Evolutionary conservation across 2,888 invertebrate genomes (phyloP), one percentile per base, ranked within the genome.

Genomic region (Clanis bilineata): DNA sequence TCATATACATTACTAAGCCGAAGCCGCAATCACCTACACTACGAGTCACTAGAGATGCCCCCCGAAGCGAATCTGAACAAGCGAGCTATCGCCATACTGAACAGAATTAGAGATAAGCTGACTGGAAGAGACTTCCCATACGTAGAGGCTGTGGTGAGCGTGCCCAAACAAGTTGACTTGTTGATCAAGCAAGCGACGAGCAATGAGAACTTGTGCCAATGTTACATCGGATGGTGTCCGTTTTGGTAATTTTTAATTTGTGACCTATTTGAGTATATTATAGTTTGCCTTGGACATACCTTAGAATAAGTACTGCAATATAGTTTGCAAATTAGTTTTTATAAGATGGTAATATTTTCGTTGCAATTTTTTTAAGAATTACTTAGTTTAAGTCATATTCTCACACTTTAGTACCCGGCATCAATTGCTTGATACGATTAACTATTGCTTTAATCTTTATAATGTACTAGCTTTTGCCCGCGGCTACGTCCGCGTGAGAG

Each of bases 121-220:
- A 99, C 98, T 0, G 98, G 98, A 7, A 94, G 96, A 59, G 99
- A 99, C 86, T 99, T 99, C 85, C 95, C 95, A n/a, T 73, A 83
- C 9, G 80, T 88, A 0, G 96, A 96, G 64, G 95, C 96, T 69
- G 94, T 95, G 0, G 93, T 98, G 0, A 95, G 95, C 59, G 97
- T 98, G 0, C 94, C 95, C 61, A 95, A 95, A 68, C 99, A 99
- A 90, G 99, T 99, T 2, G 97, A 98, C 76, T 88, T 98, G 72
- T 93, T 99, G 36, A 98, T 99, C 67, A 96, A 96, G 77, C 98
- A 98, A 81, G 99, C 99, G 3, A 99, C 98, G 0, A 97, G 96
- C 71, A 98, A 99, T 86, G 98, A 99, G 86, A 99, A 99, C 88
- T 94, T 99, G 66, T 99, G 99, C 85, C 99, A 99, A 91, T 99